Conservation (phyloP, 1,140 invertebrate species). For the Episyrphus balteatus region DNA sequence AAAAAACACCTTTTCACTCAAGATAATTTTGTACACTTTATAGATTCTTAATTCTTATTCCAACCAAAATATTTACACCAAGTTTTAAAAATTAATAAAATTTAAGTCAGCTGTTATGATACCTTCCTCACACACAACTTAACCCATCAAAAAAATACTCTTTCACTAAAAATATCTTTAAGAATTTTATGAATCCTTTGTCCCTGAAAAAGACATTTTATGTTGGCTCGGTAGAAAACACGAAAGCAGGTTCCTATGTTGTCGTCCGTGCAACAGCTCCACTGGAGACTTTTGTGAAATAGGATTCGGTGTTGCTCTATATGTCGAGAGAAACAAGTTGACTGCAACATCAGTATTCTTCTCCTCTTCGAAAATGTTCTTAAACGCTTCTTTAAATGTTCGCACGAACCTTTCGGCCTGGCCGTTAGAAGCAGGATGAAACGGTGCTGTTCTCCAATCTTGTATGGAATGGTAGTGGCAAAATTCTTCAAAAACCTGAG, state of each 20-base stretch:
- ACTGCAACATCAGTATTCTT: not conserved
- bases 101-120: too few relatives aligned
- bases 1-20: too few relatives aligned
- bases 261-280: constrained; percentile 1
- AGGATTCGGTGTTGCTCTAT: constrained; percentile 2
- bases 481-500: not conserved
- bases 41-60: too few relatives aligned
- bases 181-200: too few relatives aligned
- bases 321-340: not conserved
- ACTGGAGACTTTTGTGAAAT: constrained; percentile 4
- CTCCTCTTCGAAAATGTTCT: not conserved
- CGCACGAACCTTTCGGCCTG: constrained; percentile 1
- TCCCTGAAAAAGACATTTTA: too few relatives aligned
- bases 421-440: constrained; percentile 14
- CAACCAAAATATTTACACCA: too few relatives aligned
- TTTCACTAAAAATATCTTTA: too few relatives aligned
- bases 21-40: too few relatives aligned
- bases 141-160: too few relatives aligned
- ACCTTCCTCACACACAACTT: too few relatives aligned
- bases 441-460: not conserved
- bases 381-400: not conserved
- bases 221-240: not conserved
- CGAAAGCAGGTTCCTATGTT: not conserved
- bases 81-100: too few relatives aligned
- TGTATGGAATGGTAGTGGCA: not conserved